Conservation (phyloP, 2,888 invertebrate genomes). For the Neria commutata region DNA sequence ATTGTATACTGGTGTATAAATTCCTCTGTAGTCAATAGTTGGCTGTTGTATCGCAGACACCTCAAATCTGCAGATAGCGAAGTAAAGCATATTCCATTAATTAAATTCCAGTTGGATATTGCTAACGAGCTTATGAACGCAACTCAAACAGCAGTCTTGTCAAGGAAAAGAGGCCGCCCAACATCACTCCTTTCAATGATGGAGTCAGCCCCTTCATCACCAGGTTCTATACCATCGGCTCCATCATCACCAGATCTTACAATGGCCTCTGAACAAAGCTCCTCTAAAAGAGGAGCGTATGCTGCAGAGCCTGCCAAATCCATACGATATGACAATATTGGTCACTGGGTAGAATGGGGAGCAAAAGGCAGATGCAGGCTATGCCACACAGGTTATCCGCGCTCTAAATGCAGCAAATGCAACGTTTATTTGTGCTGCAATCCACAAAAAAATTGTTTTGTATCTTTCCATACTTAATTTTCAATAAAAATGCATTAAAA, state of each 20-base stretch:
- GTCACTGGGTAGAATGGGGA: too few relatives aligned
- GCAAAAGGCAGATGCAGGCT: too few relatives aligned
- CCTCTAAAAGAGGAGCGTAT: too few relatives aligned
- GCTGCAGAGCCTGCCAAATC: too few relatives aligned
- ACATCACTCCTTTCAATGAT: neutral
- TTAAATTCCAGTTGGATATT: conserved; percentile 29
- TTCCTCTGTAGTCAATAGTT: conserved; percentile 20
- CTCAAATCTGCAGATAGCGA: conserved; percentile 16
- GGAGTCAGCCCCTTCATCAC: conserved; percentile 1
- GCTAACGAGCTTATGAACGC: conserved; percentile 25
- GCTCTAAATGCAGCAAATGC: too few relatives aligned
- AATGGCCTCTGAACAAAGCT: too few relatives aligned
- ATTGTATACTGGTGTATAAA: conserved; percentile 30
- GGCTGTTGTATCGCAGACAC: conserved; percentile 29
- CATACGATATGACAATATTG: too few relatives aligned
- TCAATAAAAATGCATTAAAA: neutral
- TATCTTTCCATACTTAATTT: neutral
- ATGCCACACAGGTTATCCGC: too few relatives aligned
- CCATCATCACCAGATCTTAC: too few relatives aligned
- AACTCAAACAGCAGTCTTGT: conserved; percentile 6
- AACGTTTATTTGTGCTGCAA: too few relatives aligned
- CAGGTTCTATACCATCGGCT: neutral
- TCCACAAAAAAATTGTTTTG: too few relatives aligned
- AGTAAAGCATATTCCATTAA: conserved; percentile 21
- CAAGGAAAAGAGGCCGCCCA: conserved; percentile 13